Percentiles rank a stretch among this genome's conserved stretches.
Conservation (phyloP, 2,113 vertebrate species). For the Callipepla californica region DNA sequence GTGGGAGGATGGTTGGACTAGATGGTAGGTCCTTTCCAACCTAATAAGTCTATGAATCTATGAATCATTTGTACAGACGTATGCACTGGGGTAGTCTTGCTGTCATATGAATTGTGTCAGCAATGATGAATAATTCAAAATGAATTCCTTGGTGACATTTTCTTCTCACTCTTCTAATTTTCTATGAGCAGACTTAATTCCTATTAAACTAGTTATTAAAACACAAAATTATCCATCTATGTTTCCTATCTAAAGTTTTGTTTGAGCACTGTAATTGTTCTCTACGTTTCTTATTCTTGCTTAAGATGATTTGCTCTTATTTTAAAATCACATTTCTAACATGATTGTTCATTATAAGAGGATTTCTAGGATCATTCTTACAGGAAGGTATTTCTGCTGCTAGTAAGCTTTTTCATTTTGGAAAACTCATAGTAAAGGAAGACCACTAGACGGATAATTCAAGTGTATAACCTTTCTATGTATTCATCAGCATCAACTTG, state of each 20-base stretch:
- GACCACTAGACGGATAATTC: not conserved
- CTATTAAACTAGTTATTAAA: no score
- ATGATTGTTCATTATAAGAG: not conserved
- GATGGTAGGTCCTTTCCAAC: no score
- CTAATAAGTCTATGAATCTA: no score
- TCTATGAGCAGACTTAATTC: no score
- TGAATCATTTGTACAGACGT: not conserved
- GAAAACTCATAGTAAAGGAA: not conserved
- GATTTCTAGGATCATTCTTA: not conserved
- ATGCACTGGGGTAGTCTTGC: not conserved
- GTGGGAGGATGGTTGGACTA: no score
- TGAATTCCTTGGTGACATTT: no score
- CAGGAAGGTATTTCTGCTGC: not conserved
- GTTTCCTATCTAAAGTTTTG: no score
- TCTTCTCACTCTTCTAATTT: no score
- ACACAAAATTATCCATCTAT: no score
- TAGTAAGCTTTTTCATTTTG: not conserved
- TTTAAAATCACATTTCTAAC: not conserved
- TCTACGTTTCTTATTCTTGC: not conserved
- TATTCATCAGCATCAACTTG: not conserved
- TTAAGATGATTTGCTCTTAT: not conserved
- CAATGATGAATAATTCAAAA: no score
- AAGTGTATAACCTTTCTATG: not conserved
- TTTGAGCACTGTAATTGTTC: not conserved
- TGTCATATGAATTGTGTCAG: no score